These are phyloP conservation scores for Bufo bufo DNA, from an alignment of 2,113 vertebrate species.

Conservation along the genomic window DNA sequence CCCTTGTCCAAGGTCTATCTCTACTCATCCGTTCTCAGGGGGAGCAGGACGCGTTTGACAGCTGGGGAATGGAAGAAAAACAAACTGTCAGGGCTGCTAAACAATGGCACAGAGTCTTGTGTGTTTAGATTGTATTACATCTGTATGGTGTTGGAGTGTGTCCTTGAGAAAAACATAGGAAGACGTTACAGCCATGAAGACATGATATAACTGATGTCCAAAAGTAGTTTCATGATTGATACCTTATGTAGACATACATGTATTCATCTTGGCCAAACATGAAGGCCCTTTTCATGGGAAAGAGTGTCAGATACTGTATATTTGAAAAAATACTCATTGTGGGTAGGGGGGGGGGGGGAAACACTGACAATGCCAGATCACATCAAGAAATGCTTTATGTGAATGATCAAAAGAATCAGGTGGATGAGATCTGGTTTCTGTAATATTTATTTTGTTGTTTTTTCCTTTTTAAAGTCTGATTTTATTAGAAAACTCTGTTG, in stretches of 20 bases:
- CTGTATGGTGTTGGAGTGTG: background rate
- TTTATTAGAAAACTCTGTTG: no score
- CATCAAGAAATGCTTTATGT: background rate
- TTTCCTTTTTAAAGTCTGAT: no score
- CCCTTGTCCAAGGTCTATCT: constrained; percentile 26
- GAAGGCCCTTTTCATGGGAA: background rate
- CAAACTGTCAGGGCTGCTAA: constrained; percentile 40
- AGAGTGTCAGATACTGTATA: background rate
- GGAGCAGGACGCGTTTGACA: constrained; percentile 38
- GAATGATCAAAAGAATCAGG: background rate
- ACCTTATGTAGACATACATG: background rate
- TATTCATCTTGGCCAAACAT: background rate
- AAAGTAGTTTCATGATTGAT: background rate
- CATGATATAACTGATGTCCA: background rate
- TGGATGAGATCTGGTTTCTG: background rate
- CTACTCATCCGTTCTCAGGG: constrained; percentile 42
- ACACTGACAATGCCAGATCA: background rate
- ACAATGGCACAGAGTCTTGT: constrained; percentile 13
- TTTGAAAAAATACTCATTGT: background rate
- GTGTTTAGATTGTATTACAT: background rate
- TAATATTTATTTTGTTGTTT: no score
- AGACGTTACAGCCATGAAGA: background rate
- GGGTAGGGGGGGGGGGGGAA: no score
- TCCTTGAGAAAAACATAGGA: background rate
- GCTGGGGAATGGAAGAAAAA: constrained; percentile 27